phyloP scores from a whole-genome alignment of 2,888 invertebrate species.

The Agrenia bidenticulata region DNA sequence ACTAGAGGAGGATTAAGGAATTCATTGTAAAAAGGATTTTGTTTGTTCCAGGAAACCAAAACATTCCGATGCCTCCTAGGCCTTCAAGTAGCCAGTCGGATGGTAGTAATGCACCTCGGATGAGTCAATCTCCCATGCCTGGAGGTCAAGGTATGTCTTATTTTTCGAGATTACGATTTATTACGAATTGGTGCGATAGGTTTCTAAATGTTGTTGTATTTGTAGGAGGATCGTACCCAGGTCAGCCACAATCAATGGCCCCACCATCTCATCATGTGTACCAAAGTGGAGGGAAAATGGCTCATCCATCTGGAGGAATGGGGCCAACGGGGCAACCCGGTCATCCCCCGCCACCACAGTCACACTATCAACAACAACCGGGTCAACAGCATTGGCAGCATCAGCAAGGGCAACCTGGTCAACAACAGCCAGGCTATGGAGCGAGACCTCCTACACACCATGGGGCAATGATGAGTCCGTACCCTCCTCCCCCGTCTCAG shows the following conservation, averaged over 20 bases:
- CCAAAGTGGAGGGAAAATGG: constrained; percentile 63
- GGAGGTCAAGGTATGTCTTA: constrained; percentile 59
- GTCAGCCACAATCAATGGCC: constrained; percentile 61
- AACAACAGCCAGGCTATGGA: constrained; percentile 31
- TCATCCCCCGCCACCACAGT: constrained; percentile 59
- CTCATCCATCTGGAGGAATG: constrained; percentile 54
- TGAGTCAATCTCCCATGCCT: constrained; percentile 72
- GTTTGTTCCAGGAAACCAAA: constrained; percentile 72
- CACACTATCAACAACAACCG: constrained; percentile 61
- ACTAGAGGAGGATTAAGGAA: no score
- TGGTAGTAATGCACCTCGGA: constrained; percentile 65
- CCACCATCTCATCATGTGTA: constrained; percentile 61
- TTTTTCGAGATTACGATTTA: background rate
- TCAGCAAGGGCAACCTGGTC: constrained; percentile 43
- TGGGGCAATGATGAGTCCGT: constrained; percentile 45
- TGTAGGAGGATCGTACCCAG: constrained; percentile 47
- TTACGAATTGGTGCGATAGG: background rate
- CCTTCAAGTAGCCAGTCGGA: constrained; percentile 82
- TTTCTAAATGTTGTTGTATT: constrained; percentile 43
- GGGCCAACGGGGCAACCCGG: constrained; percentile 57
- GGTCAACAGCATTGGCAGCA: constrained; percentile 47
- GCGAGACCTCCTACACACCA: constrained; percentile 48
- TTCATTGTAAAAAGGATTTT: no score
- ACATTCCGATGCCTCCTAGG: constrained; percentile 93
- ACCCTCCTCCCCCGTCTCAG: constrained; percentile 46